Percentiles rank a stretch among this genome's conserved stretches.
Conservation (phyloP, 2,797 vertebrate species). For the Australoheros facetus region DNA sequence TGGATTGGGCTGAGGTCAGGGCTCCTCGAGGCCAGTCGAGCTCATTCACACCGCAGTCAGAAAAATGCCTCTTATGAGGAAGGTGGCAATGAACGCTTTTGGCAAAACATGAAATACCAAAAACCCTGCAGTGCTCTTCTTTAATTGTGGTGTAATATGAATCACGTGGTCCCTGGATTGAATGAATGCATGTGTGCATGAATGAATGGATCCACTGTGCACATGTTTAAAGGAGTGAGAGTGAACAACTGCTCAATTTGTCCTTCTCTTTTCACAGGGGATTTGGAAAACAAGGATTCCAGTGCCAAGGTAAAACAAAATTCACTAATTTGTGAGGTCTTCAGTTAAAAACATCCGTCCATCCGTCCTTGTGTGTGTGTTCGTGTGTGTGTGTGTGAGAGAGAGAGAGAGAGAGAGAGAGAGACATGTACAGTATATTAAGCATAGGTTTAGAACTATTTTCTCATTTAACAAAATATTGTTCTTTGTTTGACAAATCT, state of each 20-base stretch:
- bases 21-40: not conserved
- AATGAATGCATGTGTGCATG: not conserved
- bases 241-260: conserved; percentile 24
- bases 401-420: not conserved
- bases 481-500: not conserved
- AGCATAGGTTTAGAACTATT: not conserved
- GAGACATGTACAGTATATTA: not conserved
- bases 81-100: not conserved
- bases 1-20: not conserved
- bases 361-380: conserved; percentile 6
- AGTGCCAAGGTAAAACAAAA: conserved; percentile 96
- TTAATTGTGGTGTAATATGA: not conserved
- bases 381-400: not conserved
- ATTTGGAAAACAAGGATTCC: conserved; percentile 99
- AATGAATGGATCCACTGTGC: conserved; percentile 6
- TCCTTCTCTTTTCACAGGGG: conserved; percentile 86
- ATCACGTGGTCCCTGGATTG: not conserved
- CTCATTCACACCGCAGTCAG: not conserved
- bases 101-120: not conserved
- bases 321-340: conserved; percentile 11
- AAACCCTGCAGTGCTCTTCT: not conserved
- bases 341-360: not conserved
- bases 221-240: not conserved
- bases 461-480: not conserved
- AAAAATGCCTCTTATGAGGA: not conserved